Base-by-base conservation (phyloP, 2,888 invertebrate genomes). In the Cynaeus angustus region DNA sequence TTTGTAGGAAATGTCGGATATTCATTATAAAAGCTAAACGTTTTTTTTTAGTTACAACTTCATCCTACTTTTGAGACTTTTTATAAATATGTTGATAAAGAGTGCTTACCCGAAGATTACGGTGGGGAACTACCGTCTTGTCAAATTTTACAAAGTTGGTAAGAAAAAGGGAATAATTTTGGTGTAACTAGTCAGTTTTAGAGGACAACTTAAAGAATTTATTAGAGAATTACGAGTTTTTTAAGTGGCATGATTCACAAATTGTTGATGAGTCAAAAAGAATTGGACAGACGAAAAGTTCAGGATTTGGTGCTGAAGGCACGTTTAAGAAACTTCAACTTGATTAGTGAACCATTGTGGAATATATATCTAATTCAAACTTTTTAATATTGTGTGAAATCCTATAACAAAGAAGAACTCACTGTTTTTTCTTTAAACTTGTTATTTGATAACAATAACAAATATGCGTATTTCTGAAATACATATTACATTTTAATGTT, bases 261-360 rank as follows among this genome's bases (percentile, higher is more conserved):
- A 16, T 13, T 13, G 46, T 46, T 6, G 46, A 46, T 14, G 46
- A 46, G 8, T 5, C 46, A 16, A 46, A 46, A 16, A 46, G 46
- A 16, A 4, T 16, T 14, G 46, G 46, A 16, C 13, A 46, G 14
- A 3, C 13, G 16, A 46, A 46, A 46, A 46, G 14, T 16, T 5
- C 13, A 2, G 14, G 12, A 8, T 46, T 46, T 16, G 46, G 46
- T 8, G 46, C 16, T 12, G 46, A 46, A 1, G 46, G 46, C 9
- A 46, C 46, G 14, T 46, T 46, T 16, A 46, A 46, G 16, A 46
- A 46, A 16, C 16, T 46, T 8, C 16, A 14, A 46, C 2, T 46
- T 16, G 46, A 46, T 16, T 46, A 46, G n/a, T n/a, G n/a, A n/a
- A n/a, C n/a, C n/a, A n/a, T n/a, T n/a, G n/a, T n/a, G n/a, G n/a